A percentile compares a stretch with the other conserved stretches of the same genome.
Evolutionary conservation across 2,113 vertebrate species (phyloP).

Genomic region (Sprattus sprattus): DNA sequence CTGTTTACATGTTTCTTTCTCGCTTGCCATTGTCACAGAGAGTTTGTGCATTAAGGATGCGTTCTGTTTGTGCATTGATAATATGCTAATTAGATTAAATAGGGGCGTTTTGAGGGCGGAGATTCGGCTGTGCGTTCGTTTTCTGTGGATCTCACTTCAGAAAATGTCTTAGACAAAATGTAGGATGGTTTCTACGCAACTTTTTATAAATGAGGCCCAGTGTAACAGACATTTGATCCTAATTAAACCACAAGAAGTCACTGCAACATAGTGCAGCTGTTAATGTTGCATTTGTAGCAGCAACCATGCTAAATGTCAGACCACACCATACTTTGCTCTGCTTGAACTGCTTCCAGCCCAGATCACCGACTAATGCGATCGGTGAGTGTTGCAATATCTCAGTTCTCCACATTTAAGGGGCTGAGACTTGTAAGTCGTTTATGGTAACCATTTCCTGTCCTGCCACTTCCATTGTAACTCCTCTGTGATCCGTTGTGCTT

Average conservation of each 20-base stretch:
- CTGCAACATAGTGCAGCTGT: not conserved
- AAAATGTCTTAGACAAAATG: no score
- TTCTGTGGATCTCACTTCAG: no score
- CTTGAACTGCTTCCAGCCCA: slow-evolving; percentile 2
- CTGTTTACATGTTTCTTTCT: no score
- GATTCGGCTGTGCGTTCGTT: no score
- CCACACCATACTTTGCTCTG: not conserved
- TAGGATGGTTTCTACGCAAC: no score
- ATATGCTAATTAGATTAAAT: no score
- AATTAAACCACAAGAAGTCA: not conserved
- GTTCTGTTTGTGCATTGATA: no score
- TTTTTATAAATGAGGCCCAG: no score
- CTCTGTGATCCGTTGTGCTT: not conserved
- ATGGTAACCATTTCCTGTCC: not conserved
- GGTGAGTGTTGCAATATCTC: not conserved
- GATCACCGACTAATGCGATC: slow-evolving; percentile 7
- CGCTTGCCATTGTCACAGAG: no score
- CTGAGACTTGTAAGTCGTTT: not conserved
- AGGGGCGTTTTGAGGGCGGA: no score
- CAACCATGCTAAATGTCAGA: not conserved
- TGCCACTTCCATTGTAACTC: not conserved
- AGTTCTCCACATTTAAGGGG: not conserved
- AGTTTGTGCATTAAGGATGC: no score
- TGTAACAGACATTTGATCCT: no score
- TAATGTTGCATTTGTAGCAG: not conserved